These are phyloP conservation scores for Oreochromis mossambicus DNA, from an alignment of 2,797 vertebrate genomes.

Conservation along the genomic window DNA sequence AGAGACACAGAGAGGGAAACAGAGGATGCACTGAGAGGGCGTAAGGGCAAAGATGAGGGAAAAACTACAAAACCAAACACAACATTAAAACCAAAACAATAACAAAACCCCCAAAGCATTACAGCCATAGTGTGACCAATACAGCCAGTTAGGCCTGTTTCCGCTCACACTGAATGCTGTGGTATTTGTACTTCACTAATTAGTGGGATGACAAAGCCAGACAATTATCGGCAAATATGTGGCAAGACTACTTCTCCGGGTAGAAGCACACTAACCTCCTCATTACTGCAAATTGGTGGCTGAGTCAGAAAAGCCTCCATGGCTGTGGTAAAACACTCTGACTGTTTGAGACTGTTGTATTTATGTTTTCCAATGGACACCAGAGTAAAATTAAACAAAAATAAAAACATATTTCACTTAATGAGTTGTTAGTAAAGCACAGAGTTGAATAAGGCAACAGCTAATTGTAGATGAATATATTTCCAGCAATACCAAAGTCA, in stretches of 20 bases:
- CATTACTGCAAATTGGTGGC: constrained; percentile 4
- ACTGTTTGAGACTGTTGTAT: neutral
- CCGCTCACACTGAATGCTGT: neutral
- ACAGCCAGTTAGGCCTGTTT: neutral
- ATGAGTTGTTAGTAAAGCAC: neutral
- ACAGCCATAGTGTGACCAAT: neutral
- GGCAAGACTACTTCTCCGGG: neutral
- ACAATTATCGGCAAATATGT: constrained; percentile 4
- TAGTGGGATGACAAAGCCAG: constrained; percentile 4
- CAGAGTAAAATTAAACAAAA: neutral
- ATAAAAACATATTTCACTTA: neutral
- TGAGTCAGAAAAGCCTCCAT: neutral
- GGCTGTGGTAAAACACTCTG: neutral
- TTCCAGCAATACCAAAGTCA: neutral
- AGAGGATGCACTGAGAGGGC: neutral
- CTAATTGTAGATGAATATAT: neutral
- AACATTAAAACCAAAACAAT: neutral
- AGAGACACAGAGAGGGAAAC: neutral
- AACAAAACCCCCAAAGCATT: neutral
- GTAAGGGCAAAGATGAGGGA: neutral
- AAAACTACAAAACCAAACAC: neutral
- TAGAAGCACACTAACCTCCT: constrained; percentile 5
- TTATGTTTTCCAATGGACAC: neutral
- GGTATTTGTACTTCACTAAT: neutral
- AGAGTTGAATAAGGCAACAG: neutral